Evolutionary conservation across 2,888 invertebrate genomes (phyloP).

Genomic region (Sinentomon sp.): DNA sequence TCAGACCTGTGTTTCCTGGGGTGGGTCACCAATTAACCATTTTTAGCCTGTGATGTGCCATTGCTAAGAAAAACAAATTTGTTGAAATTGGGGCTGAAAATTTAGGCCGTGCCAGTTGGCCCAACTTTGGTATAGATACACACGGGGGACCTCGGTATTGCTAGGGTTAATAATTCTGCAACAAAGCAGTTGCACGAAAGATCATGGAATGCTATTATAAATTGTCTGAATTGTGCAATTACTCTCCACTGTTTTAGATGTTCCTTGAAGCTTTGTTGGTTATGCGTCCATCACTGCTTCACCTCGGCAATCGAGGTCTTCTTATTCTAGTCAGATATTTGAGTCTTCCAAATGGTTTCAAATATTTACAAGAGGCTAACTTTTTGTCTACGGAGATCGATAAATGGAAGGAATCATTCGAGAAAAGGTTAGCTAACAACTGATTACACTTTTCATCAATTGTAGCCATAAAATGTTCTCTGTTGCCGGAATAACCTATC

Average conservation of each 20-base stretch:
- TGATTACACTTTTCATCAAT: neutral
- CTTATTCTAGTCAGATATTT: slow-evolving; percentile 45
- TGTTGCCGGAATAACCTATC: no score
- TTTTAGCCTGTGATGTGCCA: no score
- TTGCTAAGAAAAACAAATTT: no score
- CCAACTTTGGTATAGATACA: no score
- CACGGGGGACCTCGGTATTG: no score
- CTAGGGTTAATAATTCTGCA: no score
- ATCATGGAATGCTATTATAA: neutral
- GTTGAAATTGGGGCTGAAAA: no score
- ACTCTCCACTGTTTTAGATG: slow-evolving; percentile 23
- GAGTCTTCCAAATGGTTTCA: slow-evolving; percentile 39
- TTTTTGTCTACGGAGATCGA: slow-evolving; percentile 42
- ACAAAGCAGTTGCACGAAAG: no score
- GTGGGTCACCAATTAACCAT: no score
- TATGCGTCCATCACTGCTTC: slow-evolving; percentile 35
- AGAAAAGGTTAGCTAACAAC: slow-evolving; percentile 29
- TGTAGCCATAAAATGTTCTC: no score
- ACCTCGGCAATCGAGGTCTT: slow-evolving; percentile 48
- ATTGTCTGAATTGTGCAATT: neutral
- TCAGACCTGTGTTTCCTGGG: no score
- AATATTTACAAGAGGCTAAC: slow-evolving; percentile 30
- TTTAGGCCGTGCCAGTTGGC: no score
- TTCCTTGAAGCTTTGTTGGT: slow-evolving; percentile 47
- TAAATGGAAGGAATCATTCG: slow-evolving; percentile 45